Conservation (phyloP, 2,888 invertebrate species). For the Patella ulyssiponensis region DNA sequence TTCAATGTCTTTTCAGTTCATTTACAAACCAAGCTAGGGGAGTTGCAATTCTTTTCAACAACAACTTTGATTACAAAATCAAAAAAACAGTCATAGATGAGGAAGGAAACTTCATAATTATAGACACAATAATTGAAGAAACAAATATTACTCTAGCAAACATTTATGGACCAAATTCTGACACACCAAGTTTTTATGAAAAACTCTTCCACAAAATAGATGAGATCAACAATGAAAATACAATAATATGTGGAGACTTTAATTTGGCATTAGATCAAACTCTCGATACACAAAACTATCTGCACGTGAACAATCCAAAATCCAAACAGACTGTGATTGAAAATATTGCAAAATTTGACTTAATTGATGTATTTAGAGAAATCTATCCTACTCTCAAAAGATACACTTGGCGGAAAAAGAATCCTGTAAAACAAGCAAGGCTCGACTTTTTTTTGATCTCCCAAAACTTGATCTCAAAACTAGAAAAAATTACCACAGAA, state of each 20-base stretch:
- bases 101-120: background rate
- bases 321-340: conserved; percentile 13
- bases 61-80: background rate
- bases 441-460: background rate
- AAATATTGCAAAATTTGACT: conserved; percentile 10
- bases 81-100: background rate
- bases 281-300: conserved; percentile 13
- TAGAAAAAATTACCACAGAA: background rate
- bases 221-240: background rate
- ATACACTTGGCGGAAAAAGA: background rate
- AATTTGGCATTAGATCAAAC: conserved; percentile 21
- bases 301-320: conserved; percentile 18
- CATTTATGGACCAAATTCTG: conserved; percentile 24
- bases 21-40: background rate
- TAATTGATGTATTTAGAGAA: conserved; percentile 8
- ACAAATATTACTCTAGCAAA: conserved; percentile 1
- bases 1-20: background rate
- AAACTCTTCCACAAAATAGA: conserved; percentile 7
- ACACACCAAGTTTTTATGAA: conserved; percentile 18
- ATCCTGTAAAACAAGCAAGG: background rate
- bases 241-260: conserved; percentile 12
- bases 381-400: background rate
- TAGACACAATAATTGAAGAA: background rate
- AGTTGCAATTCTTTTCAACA: background rate
- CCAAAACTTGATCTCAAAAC: background rate